Evolutionary conservation across 2,113 vertebrate species (phyloP), one percentile per base, ranked within the genome.

Genomic region (Monopterus albus): DNA sequence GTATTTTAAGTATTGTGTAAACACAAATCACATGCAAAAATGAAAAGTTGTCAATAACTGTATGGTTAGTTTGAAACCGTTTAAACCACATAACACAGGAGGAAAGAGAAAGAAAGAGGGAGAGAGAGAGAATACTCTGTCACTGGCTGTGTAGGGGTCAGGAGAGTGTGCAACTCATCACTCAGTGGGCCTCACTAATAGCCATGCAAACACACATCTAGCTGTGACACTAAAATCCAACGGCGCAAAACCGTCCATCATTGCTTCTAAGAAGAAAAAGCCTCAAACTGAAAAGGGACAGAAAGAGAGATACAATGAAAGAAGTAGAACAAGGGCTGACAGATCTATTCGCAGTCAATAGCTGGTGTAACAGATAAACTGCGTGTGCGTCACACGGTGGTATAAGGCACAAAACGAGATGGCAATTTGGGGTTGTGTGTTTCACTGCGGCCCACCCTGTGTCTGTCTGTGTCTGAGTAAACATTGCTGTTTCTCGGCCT

Each of bases 191-290:
- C 84, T 85, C 87, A 75, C 83, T 89, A 90, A 91, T 84, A 84
- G 87, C 77, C 87, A 81, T 88, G 78, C 88, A 91, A 91, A 88
- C 88, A 89, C 75, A 84, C 83, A 89, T 87, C 81, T 85, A 85
- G 79, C 86, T 78, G 81, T 83, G 82, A 91, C 87, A 84, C 80
- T 61, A 76, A 86, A 87, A 85, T 83, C 84, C 64, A 61, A 72
- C 38, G 81, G 72, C 50, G 70, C 64, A 65, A 78, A 84, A 83
- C 56, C 67, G 74, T 88, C 88, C 86, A 91, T 89, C 78, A 85
- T 15, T 65, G 64, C 63, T 52, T 62, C 45, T 23, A 6, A 68
- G 33, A 78, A 83, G 25, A 72, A 78, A 85, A 59, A 64, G 56
- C 36, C 21, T 64, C 55, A 39, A 69, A 76, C 57, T 74, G 67